These are phyloP conservation scores for Galaxias olidus DNA, from an alignment of 2,797 vertebrate species.

Conservation along the genomic window DNA sequence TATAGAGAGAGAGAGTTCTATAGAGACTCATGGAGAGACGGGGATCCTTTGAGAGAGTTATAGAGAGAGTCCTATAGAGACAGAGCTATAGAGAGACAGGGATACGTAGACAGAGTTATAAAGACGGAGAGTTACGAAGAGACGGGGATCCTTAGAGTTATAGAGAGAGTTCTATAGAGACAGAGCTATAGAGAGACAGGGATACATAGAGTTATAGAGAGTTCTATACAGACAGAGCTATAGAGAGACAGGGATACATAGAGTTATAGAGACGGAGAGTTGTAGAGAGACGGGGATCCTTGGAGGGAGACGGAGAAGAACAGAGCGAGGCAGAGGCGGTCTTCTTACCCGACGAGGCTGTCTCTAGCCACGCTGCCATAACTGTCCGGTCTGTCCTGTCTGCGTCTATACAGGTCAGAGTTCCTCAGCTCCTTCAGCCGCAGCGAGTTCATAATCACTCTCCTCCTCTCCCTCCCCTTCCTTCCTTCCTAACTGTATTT, in stretches of 20 bases:
- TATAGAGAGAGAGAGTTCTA: background rate
- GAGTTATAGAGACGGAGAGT: background rate
- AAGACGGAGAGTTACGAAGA: no score
- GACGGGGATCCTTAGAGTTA: no score
- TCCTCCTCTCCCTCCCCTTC: slow-evolving; percentile 22
- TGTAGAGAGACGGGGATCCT: background rate
- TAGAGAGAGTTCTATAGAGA: no score
- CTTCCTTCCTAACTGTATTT: slow-evolving; percentile 2
- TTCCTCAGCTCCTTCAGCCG: slow-evolving; percentile 92
- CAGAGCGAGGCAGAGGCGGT: background rate
- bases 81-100: no score
- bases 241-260: no score
- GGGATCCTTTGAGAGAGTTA: no score
- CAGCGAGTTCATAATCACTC: slow-evolving; percentile 83
- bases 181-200: no score
- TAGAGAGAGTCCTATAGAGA: no score
- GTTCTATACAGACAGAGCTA: no score
- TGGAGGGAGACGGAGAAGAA: background rate
- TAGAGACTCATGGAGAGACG: no score
- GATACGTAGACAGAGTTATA: no score
- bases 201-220: no score
- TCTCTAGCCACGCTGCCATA: slow-evolving; percentile 70
- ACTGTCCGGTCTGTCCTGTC: slow-evolving; percentile 82
- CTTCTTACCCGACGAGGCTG: slow-evolving; percentile 77
- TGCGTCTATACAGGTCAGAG: slow-evolving; percentile 90